Percentiles rank a stretch among this genome's conserved stretches.
phyloP scores from a whole-genome alignment of 1,140 invertebrate genomes.

The Ladona fulva region DNA sequence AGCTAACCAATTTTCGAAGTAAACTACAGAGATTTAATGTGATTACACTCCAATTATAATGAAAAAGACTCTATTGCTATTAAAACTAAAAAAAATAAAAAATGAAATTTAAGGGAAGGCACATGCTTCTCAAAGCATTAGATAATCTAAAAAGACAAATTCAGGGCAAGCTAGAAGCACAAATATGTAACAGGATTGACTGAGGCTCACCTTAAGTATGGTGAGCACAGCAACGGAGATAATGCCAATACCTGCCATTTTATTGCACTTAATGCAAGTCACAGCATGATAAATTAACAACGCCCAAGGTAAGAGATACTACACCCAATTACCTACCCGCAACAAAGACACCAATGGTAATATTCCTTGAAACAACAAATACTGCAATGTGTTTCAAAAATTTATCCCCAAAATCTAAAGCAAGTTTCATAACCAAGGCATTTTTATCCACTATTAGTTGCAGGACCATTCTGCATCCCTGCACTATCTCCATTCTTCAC shows the following conservation, averaged over 20 bases:
- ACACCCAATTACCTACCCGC: background rate
- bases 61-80: too few species aligned
- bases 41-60: too few species aligned
- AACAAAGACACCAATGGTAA: background rate
- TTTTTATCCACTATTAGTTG: background rate
- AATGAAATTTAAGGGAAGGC: background rate
- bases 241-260: background rate
- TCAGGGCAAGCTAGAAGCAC: background rate
- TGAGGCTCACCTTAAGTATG: background rate
- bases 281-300: background rate
- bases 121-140: background rate
- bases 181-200: background rate
- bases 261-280: background rate
- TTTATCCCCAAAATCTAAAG: background rate
- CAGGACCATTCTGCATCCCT: background rate
- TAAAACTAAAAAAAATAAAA: too few species aligned
- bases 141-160: background rate
- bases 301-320: background rate
- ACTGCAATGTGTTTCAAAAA: background rate
- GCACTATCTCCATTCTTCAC: background rate
- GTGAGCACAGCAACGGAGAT: background rate
- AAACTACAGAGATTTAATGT: too few species aligned
- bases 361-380: background rate
- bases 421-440: background rate
- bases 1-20: too few species aligned